phyloP scores from a whole-genome alignment of 2,888 invertebrate genomes.

The Drosophila atripex region DNA sequence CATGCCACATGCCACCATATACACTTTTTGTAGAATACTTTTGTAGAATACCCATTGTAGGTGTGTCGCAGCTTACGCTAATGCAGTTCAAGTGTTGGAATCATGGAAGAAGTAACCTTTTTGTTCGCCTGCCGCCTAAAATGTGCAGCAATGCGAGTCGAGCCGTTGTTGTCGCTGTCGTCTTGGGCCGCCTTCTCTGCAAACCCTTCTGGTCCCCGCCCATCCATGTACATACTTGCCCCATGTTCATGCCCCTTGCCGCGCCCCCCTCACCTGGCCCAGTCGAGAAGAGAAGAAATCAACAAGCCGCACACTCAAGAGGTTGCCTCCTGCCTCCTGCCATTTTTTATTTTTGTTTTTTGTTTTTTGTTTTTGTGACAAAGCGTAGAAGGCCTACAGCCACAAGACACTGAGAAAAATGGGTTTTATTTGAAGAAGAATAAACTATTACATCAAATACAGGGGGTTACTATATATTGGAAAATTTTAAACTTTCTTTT shows the following conservation, averaged over 20 bases:
- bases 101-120: constrained; percentile 71
- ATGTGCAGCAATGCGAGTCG: constrained; percentile 41
- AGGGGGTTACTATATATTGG: too few species aligned
- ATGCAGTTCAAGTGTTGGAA: constrained; percentile 75
- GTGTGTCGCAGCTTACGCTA: constrained; percentile 67
- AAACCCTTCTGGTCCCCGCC: background rate
- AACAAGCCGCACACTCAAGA: constrained; percentile 48
- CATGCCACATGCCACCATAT: constrained; percentile 6
- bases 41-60: constrained; percentile 8
- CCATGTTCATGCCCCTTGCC: background rate
- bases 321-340: constrained; percentile 25
- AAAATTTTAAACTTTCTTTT: background rate
- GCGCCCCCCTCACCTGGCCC: background rate
- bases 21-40: too few species aligned
- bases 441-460: too few species aligned
- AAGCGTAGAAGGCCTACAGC: constrained; percentile 72
- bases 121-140: constrained; percentile 28
- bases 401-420: constrained; percentile 20
- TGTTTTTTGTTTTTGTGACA: constrained; percentile 51
- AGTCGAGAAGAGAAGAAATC: constrained; percentile 38
- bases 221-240: background rate
- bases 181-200: constrained; percentile 5
- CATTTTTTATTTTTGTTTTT: background rate
- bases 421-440: too few species aligned
- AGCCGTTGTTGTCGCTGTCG: constrained; percentile 18